A percentile compares a stretch with the other conserved stretches of the same genome.
phyloP scores from a whole-genome alignment of 2,888 invertebrate species.

The Eubasilissa splendida region DNA sequence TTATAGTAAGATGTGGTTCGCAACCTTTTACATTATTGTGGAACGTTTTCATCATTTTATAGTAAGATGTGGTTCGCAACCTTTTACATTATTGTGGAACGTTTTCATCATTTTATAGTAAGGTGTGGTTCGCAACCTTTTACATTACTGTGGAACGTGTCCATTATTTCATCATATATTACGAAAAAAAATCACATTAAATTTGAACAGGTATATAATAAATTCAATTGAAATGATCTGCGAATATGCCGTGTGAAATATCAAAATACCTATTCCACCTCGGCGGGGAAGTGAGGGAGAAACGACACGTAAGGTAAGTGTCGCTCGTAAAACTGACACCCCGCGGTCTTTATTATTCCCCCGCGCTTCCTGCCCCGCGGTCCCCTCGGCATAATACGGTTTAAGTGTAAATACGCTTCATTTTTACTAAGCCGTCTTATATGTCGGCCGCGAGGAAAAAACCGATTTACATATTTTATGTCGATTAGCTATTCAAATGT shows the following conservation, averaged over 20 bases:
- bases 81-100: too few species aligned
- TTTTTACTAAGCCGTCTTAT: constrained; percentile 40
- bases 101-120: too few species aligned
- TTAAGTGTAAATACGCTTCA: constrained; percentile 48
- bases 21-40: too few species aligned
- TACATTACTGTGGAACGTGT: too few species aligned
- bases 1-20: too few species aligned
- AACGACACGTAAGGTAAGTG: constrained; percentile 51
- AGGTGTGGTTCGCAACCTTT: too few species aligned
- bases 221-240: too few species aligned
- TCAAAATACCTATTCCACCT: constrained; percentile 1
- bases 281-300: constrained; percentile 37
- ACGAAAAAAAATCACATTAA: background rate
- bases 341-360: constrained; percentile 51
- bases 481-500: constrained; percentile 55
- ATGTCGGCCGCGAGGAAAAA: constrained; percentile 44
- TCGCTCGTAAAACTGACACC: constrained; percentile 53
- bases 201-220: background rate
- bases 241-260: background rate
- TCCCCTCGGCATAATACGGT: constrained; percentile 47
- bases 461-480: constrained; percentile 55
- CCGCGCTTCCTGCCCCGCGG: constrained; percentile 40
- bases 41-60: too few species aligned
- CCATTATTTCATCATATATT: too few species aligned
- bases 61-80: too few species aligned